A percentile compares a stretch with the other conserved stretches of the same genome.
Conservation (phyloP, 2,797 vertebrate genomes). For the Macropus fuliginosus region DNA sequence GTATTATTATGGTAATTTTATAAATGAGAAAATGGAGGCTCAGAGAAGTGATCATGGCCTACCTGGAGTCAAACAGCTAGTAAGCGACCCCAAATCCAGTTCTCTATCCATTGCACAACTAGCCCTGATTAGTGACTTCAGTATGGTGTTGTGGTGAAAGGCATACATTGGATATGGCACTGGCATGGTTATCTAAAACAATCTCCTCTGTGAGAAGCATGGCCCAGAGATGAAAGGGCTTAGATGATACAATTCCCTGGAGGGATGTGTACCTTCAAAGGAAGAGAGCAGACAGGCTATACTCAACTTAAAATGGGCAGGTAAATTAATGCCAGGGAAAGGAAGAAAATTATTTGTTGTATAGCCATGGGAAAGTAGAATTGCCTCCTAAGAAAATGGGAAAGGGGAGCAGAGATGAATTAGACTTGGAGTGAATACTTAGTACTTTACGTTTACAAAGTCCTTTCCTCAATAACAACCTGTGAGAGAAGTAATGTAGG, state of each 20-base stretch:
- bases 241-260: not conserved
- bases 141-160: not conserved
- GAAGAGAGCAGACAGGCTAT: not conserved
- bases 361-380: not conserved
- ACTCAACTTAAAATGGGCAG: slow-evolving; percentile 30
- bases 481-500: not conserved
- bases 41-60: not conserved
- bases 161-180: not conserved
- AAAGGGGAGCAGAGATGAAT: not conserved
- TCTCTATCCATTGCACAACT: not conserved
- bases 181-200: not conserved
- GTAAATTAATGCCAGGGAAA: not conserved
- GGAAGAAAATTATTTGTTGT: not conserved
- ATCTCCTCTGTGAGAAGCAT: not conserved
- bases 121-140: not conserved
- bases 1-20: not conserved
- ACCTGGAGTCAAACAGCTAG: not conserved
- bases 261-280: not conserved
- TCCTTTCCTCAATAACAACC: not conserved
- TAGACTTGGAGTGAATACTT: not conserved
- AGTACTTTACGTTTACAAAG: not conserved
- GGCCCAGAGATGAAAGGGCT: not conserved
- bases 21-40: not conserved
- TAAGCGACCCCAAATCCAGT: not conserved
- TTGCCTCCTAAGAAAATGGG: not conserved